A percentile compares a stretch with the other conserved stretches of the same genome.
Evolutionary conservation across 2,888 invertebrate genomes (phyloP).

Genomic region (Agonopterix heracliana): DNA sequence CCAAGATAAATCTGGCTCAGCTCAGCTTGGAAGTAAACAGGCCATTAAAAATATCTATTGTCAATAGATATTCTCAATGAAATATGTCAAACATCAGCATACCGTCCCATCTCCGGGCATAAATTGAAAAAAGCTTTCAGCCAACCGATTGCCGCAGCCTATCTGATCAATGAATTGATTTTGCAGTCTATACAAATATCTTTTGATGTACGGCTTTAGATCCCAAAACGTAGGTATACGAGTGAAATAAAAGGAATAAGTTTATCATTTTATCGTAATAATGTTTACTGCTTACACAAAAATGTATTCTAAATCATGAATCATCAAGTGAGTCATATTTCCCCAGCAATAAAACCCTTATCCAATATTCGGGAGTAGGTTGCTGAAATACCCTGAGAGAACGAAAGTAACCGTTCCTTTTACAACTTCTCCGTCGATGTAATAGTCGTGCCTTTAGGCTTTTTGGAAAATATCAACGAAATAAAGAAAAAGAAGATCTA

Average conservation of each 20-base stretch:
- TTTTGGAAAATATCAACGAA: no score
- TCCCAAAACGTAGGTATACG: conserved; percentile 13
- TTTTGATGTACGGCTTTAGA: conserved; percentile 20
- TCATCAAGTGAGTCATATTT: conserved; percentile 1
- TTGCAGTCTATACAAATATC: conserved; percentile 36
- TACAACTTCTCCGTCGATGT: no score
- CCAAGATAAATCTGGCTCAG: conserved; percentile 4
- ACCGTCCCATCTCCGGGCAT: conserved; percentile 16
- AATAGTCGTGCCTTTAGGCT: no score
- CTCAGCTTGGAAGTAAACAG: conserved; percentile 1
- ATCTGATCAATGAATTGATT: conserved; percentile 41
- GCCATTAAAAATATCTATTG: conserved; percentile 11
- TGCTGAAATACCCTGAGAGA: conserved; percentile 31
- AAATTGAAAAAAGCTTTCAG: conserved; percentile 42
- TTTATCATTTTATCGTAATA: neutral
- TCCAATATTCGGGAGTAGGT: conserved; percentile 31
- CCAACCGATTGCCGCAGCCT: conserved; percentile 27
- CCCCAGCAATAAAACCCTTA: conserved; percentile 20
- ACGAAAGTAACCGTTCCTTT: conserved; percentile 35
- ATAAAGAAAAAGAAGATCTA: no score
- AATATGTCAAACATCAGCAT: conserved; percentile 25
- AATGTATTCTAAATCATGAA: neutral
- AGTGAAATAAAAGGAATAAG: conserved; percentile 11
- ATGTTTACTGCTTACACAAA: neutral
- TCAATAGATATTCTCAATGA: conserved; percentile 11